These are phyloP conservation scores for Heterodera schachtii DNA, from an alignment of 1,140 invertebrate genomes.

Conservation along the genomic window DNA sequence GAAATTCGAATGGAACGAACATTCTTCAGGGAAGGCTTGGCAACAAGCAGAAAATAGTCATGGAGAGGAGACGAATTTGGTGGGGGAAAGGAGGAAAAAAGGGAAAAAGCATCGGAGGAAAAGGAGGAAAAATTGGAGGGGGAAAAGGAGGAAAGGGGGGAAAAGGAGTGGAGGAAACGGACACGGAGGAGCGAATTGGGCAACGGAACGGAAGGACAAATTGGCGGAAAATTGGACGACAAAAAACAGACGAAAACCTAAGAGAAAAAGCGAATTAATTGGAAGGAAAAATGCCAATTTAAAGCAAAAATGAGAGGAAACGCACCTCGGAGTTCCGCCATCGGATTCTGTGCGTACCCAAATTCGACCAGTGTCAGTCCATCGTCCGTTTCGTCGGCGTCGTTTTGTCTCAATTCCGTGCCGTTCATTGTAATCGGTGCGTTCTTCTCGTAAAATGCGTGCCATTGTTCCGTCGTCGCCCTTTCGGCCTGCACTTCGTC, in stretches of 20 bases:
- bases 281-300: not conserved
- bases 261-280: not conserved
- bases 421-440: slow-evolving; percentile 19
- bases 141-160: not conserved
- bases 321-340: not conserved
- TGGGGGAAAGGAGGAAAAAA: not conserved
- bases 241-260: not conserved
- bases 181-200: slow-evolving; percentile 9
- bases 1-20: slow-evolving; percentile 7
- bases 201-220: not conserved
- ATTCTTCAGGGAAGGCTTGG: not conserved
- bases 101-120: not conserved
- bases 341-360: not conserved
- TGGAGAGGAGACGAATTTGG: not conserved
- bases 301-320: too few relatives aligned
- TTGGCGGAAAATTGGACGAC: not conserved
- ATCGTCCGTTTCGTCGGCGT: not conserved
- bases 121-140: not conserved
- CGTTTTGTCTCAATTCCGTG: not conserved
- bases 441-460: slow-evolving; percentile 14
- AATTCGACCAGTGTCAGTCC: not conserved
- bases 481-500: slow-evolving; percentile 1
- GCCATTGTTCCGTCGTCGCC: not conserved
- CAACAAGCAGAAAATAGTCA: not conserved
- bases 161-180: not conserved